A percentile compares a stretch with the other conserved stretches of the same genome.
Conservation (phyloP, 2,888 invertebrate species). For the Dryomyza anilis region DNA sequence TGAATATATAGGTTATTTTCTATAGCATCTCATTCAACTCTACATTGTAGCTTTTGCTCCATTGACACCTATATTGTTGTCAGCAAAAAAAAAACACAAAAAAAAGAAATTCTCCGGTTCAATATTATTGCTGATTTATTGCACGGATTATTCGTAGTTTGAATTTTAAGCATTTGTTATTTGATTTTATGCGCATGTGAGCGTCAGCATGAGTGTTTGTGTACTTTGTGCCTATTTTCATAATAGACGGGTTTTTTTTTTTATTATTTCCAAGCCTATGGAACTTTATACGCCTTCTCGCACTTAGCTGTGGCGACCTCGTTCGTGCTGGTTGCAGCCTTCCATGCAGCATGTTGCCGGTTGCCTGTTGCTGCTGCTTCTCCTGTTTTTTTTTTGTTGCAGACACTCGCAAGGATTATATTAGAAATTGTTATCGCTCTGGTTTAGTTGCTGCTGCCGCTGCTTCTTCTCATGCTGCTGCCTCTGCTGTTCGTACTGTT, state of each 20-base stretch:
- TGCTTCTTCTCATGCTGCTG: too few relatives aligned
- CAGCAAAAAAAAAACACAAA: too few relatives aligned
- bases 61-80: too few relatives aligned
- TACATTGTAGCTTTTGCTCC: too few relatives aligned
- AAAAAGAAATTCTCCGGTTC: too few relatives aligned
- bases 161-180: slow-evolving; percentile 36
- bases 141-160: slow-evolving; percentile 43
- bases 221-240: background rate
- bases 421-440: slow-evolving; percentile 28
- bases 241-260: slow-evolving; percentile 26
- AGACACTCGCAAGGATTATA: slow-evolving; percentile 13
- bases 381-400: background rate
- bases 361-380: background rate
- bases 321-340: background rate
- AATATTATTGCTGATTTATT: slow-evolving; percentile 47
- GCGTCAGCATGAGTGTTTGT: slow-evolving; percentile 1
- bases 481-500: background rate
- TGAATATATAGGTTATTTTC: too few relatives aligned
- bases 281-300: background rate
- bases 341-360: background rate
- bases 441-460: slow-evolving; percentile 7
- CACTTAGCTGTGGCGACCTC: background rate
- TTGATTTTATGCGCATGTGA: slow-evolving; percentile 32
- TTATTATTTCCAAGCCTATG: slow-evolving; percentile 22
- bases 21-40: too few relatives aligned